Conservation (phyloP, 2,888 invertebrate genomes). For the Oligia strigilis region DNA sequence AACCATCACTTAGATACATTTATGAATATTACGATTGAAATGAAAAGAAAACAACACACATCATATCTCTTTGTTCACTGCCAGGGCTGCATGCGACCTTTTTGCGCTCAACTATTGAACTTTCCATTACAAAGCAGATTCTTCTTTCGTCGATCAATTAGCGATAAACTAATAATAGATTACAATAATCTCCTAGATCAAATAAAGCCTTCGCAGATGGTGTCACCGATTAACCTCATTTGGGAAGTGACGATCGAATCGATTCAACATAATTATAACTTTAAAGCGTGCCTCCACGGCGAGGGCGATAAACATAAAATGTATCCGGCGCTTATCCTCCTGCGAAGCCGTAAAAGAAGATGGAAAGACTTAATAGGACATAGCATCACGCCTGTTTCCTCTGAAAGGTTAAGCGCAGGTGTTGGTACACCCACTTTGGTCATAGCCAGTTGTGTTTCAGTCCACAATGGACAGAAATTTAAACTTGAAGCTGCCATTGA, state of each 20-base stretch:
- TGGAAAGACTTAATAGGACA: slow-evolving; percentile 20
- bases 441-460: not conserved
- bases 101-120: slow-evolving; percentile 4
- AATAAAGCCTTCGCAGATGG: slow-evolving; percentile 29
- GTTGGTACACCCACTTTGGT: not conserved
- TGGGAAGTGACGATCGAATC: slow-evolving; percentile 33
- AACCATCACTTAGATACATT: not conserved
- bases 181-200: slow-evolving; percentile 36
- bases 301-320: slow-evolving; percentile 25
- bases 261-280: slow-evolving; percentile 45
- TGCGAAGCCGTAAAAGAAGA: slow-evolving; percentile 42
- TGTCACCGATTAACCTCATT: slow-evolving; percentile 42
- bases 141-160: slow-evolving; percentile 9
- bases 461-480: not conserved
- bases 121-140: not conserved
- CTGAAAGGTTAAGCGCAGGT: not conserved
- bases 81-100: not conserved
- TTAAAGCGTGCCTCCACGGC: slow-evolving; percentile 12
- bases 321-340: slow-evolving; percentile 30
- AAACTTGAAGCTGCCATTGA: not conserved
- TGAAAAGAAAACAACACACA: not conserved
- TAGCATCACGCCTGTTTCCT: not conserved
- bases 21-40: not conserved
- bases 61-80: slow-evolving; percentile 34
- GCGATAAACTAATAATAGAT: slow-evolving; percentile 29